A percentile compares a stretch with the other conserved stretches of the same genome.
Evolutionary conservation across 2,113 vertebrate species (phyloP).

Genomic region (Trichechus manatus): DNA sequence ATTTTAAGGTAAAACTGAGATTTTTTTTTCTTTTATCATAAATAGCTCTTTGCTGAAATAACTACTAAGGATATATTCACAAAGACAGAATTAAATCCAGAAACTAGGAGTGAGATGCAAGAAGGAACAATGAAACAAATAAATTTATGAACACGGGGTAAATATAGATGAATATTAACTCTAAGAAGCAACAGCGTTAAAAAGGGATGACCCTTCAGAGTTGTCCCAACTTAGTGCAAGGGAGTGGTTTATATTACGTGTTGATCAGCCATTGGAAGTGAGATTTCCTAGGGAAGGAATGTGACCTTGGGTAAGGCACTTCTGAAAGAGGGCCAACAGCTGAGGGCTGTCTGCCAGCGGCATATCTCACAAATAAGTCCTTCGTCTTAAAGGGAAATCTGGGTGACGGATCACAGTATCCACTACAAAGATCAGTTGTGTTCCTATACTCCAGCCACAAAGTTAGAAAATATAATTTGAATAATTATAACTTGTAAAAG

Average conservation of each 20-base stretch:
- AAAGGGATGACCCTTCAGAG: too few species aligned
- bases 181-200: too few species aligned
- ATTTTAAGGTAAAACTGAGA: not conserved
- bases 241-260: not conserved
- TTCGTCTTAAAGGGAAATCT: not conserved
- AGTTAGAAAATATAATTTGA: conserved; percentile 3
- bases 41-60: not conserved
- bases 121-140: not conserved
- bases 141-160: not conserved
- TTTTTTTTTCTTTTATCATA: not conserved
- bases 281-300: not conserved
- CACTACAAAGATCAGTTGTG: not conserved
- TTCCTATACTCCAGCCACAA: not conserved
- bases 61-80: not conserved
- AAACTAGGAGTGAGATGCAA: conserved; percentile 19
- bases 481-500: not conserved
- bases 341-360: not conserved
- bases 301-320: not conserved
- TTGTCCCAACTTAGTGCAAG: not conserved
- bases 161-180: too few species aligned
- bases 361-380: not conserved
- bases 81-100: not conserved
- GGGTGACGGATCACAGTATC: not conserved
- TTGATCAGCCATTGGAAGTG: not conserved
- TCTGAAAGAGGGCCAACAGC: not conserved